Base-by-base conservation (phyloP, 2,113 vertebrate genomes). In the Plotosus lineatus region DNA sequence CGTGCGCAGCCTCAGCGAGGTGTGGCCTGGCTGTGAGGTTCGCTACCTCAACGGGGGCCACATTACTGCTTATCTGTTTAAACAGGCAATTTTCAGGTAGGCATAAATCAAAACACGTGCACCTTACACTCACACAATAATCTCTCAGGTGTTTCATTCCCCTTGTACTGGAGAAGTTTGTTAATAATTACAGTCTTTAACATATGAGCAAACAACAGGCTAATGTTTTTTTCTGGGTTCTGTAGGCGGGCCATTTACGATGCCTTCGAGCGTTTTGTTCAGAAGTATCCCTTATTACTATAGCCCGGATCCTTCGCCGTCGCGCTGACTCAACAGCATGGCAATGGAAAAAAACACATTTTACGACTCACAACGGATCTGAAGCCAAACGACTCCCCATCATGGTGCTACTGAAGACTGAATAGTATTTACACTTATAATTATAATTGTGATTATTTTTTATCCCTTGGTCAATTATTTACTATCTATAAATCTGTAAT, bases 11-110 rank as follows among this genome's bases (percentile, higher is more conserved):
- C 93, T 99, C 60, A 95, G 95, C 83, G 97, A 99, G 89, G 97
- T 99, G 81, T 99, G 98, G 98, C 98, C 98, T 0, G 96, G 95
- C 0, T 99, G 98, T 93, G 98, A 99, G 91, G 91, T 99, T 75
- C 87, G 98, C 9, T 99, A 96, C 83, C 91, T 99, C 85, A 94
- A 96, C 23, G 97, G 98, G 66, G 98, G 98, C 81, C 98, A 99
- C 86, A 86, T 99, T 89, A 98, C 96, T 85, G 97, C 98, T 56
- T 99, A 99, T 84, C 96, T 99, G 77, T 99, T 99, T 85, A 98
- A 98, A 90, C 98, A 99, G 93, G 96, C 95, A 60, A 87, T 96
- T 63, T 99, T 99, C 90, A 96, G 98, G 98, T 99, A 87, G 89
- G 66, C 15, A 31, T 10, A 1, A 3, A 42, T 17, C 26, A 10